Evolutionary conservation across 2,113 vertebrate genomes (phyloP), one percentile per base, ranked within the genome.

Genomic region (Perognathus longimembris): DNA sequence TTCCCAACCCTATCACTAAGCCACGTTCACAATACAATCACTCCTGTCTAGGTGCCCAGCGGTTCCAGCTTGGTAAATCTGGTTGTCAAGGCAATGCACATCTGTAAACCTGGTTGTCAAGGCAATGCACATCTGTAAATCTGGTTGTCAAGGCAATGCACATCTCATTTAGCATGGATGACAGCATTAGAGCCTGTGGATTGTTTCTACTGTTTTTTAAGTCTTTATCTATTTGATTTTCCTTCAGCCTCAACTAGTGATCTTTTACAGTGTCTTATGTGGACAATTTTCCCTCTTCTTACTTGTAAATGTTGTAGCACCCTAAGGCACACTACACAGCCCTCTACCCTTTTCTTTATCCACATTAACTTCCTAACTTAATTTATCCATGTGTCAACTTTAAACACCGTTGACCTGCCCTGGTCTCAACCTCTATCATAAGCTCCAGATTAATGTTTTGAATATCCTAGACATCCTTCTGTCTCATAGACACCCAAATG

Each of bases 141-240:
- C 20, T 57, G 82, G 22, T 28, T 45, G 28, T n/a, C n/a, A 88
- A 50, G 21, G 42, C 11, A 64, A 14, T 26, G 21, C 28, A 40
- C 12, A 9, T 15, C 36, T 92, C 57, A 85, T 7, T n/a, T 73
- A 34, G 74, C 9, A n/a, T 7, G 15, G n/a, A 7, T 66, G n/a
- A 87, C 20, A 74, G 30, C 28, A 42, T 59, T 57, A 78, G 70
- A 77, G 28, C 34, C 30, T n/a, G 3, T 63, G 75, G 38, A 71
- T 73, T 92, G 66, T 78, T 83, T 61, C 30, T 22, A 69, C 42
- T 28, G n/a, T 57, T 81, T 86, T 57, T 18, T 78, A 93, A 85
- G 36, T 69, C 70, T 86, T 57, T 45, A 86, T 54, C 69, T 32
- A 40, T 17, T 79, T 78, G 22, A 18, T 34, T 91, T 69, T 82